Conservation (phyloP, 2,113 vertebrate genomes). For the Orycteropus afer region DNA sequence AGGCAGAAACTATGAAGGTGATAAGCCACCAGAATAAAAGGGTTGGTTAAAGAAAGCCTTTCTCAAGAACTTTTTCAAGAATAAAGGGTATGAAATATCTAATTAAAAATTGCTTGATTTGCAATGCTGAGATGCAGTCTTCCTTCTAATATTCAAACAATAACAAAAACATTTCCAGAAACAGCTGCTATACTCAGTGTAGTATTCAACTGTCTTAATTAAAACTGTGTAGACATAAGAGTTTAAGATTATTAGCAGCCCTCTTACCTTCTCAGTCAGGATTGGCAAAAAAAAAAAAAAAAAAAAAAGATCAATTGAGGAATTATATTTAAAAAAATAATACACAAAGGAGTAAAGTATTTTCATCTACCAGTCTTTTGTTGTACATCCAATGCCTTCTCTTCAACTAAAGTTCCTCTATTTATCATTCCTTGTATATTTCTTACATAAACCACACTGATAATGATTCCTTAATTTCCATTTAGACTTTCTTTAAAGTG, state of each 20-base stretch:
- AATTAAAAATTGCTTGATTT: neutral
- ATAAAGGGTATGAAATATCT: neutral
- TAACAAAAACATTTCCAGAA: neutral
- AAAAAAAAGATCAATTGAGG: neutral
- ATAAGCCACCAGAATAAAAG: neutral
- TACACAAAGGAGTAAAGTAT: neutral
- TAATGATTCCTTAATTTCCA: conserved; percentile 2
- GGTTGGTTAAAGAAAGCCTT: neutral
- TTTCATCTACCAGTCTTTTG: neutral
- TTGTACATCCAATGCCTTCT: neutral
- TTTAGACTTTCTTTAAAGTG: neutral
- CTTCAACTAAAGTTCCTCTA: neutral
- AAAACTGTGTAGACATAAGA: neutral
- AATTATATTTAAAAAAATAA: conserved; percentile 1
- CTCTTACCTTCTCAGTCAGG: neutral
- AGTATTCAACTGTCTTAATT: neutral
- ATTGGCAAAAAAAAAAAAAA: too few relatives aligned
- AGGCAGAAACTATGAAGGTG: neutral
- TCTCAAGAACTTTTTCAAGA: neutral
- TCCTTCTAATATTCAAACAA: neutral
- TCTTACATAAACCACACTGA: neutral
- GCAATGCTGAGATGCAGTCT: neutral
- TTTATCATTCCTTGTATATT: neutral
- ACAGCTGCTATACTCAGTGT: neutral
- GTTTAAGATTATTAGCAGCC: neutral